Evolutionary conservation across 30 jellyfish, hydroid and myxozoan genomes (phyloP), one percentile per base, ranked within the genome.

Genomic region (Cassiopea xamachana): DNA sequence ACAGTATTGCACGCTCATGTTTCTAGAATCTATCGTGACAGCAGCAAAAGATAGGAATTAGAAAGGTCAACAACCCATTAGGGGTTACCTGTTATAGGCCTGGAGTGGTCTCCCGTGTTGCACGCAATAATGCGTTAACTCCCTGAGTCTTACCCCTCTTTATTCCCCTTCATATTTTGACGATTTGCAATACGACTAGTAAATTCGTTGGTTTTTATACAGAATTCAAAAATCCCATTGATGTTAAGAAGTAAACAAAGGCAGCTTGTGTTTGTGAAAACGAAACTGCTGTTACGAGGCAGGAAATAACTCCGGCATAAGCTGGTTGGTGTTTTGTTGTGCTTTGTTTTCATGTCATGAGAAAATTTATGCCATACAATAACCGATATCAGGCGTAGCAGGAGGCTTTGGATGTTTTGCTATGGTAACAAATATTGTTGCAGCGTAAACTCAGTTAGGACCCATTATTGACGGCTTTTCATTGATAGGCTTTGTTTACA

Each of bases 301-400:
- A 19, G 80, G 80, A 39, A 2, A 51, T 4, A 2, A 51, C 64
- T 9, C 64, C 64, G 64, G 9, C 64, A 9, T 51, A 51, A 4
- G 64, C 64, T 51, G 64, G 8, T 51, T 2, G 64, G 64, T 51
- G 8, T 4, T 51, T 51, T 9, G 9, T 2, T 4, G 80, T 51
- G 80, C 80, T 39, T 71, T 71, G 80, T 43, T 71, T 19, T 3
- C 39, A 43, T 71, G 80, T 39, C 55, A 55, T 71, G 80, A 10
- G 80, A 71, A 71, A 71, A 71, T 71, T 43, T 19, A 71, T 39
- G 47, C 17, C 6, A 55, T 7, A 71, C 51, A 71, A 71, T 71
- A n/a, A 19, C 19, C 14, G 27, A 3, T 62, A 62, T 8, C 74
- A 62, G 74, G 2, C 47, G 16, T 71, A 15, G 50, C n/a, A 71